These are phyloP conservation scores for Agapornis roseicollis DNA, from an alignment of 2,113 vertebrate species.

Conservation along the genomic window DNA sequence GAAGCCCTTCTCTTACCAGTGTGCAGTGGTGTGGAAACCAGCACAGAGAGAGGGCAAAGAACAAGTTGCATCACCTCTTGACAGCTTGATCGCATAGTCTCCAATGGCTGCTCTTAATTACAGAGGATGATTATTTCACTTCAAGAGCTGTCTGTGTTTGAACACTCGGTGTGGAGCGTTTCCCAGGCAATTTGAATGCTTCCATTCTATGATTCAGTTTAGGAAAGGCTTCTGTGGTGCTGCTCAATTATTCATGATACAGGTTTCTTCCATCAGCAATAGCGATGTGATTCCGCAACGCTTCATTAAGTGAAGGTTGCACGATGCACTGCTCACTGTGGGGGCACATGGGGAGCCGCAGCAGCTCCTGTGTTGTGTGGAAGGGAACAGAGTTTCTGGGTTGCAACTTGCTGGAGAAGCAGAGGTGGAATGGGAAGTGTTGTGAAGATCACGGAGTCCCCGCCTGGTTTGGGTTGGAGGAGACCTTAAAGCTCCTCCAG, in stretches of 20 bases:
- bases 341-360: neutral
- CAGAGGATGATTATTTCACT: neutral
- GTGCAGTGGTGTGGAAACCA: neutral
- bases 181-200: neutral
- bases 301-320: neutral
- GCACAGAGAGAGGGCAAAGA: neutral
- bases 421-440: no score
- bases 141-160: neutral
- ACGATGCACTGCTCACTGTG: fast-evolving
- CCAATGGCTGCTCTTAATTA: neutral
- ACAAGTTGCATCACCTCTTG: neutral
- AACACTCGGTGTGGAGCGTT: neutral
- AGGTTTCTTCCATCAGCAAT: slow-evolving; percentile 47
- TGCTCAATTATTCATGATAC: slow-evolving; percentile 42
- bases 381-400: neutral
- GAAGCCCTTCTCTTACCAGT: neutral
- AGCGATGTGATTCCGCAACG: fast-evolving
- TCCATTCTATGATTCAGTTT: neutral
- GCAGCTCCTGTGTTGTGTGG: fast-evolving
- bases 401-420: neutral
- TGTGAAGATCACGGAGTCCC: neutral
- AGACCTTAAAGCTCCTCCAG: neutral
- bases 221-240: neutral
- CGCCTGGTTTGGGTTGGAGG: neutral
- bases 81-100: neutral